Evolutionary conservation across 1,140 invertebrate species (phyloP), one percentile per base, ranked within the genome.

Genomic region (Linepithema humile): DNA sequence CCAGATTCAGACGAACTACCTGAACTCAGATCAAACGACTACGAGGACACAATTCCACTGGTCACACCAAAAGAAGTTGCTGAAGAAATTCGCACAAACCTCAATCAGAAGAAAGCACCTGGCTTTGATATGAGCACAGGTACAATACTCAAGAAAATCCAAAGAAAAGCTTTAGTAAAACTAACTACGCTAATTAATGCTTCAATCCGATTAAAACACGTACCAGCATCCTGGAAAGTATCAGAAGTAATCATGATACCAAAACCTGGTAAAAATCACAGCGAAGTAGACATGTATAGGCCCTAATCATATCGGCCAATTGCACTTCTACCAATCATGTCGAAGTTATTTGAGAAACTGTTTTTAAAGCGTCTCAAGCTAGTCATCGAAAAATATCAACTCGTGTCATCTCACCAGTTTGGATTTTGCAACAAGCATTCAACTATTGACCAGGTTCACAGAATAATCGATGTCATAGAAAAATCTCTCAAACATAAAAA

Each of bases 141-240:
- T 38, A 82, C 74, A 17, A 74, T 90, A 0, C 20, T 92, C 2
- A 91, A 91, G 83, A 77, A 91, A 15, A 29, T 91, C 0, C 57
- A 84, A 0, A 53, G 53, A 12, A 90, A 67, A 67, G 89, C 73
- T 1, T 57, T 86, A n/a, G 26, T 92, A n/a, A 69, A 83, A 0
- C 75, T 90, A 59, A 69, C 45, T 0, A 40, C 86, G 15, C 86
- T 92, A 35, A 82, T 90, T 10, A 92, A 93, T 69, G 55, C 80
- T 20, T 70, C 59, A 9, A 15, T 93, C 0, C 59, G 67, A 55
- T 29, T 85, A 0, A 23, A 20, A 6, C 82, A 91, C 48, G 92
- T 92, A 38, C 91, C 90, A 0, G n/a, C n/a, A n/a, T 3, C 60
- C 38, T 92, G 90, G 85, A 93, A 92, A 77, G 40, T 64, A n/a